Conservation (phyloP, 2,888 invertebrate genomes). For the Pristionchus arcanus region DNA sequence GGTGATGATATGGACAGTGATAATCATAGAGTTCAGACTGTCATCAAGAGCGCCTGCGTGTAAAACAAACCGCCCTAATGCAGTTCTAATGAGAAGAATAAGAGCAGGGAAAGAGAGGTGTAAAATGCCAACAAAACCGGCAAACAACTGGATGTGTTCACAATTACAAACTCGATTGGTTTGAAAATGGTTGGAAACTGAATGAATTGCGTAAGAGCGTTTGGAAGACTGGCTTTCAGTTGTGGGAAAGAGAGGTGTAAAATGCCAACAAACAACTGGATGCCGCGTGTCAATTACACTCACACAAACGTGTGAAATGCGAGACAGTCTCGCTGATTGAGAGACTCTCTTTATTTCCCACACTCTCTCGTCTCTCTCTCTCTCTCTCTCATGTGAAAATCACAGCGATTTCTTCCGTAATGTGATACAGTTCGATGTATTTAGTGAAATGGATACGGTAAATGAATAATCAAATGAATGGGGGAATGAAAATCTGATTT, state of each 20-base stretch:
- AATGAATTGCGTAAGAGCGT: too few relatives aligned
- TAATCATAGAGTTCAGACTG: too few relatives aligned
- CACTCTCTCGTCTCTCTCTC: too few relatives aligned
- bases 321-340: background rate
- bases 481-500: too few relatives aligned
- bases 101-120: background rate
- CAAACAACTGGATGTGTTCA: background rate
- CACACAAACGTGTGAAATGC: background rate
- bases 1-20: too few relatives aligned
- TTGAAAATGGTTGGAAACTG: too few relatives aligned
- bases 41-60: too few relatives aligned
- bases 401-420: background rate
- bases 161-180: too few relatives aligned
- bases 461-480: background rate
- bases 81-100: background rate
- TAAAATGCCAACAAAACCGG: constrained; percentile 1
- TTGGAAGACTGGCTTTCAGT: too few relatives aligned
- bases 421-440: background rate
- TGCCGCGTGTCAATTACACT: background rate
- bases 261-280: constrained; percentile 4
- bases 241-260: constrained; percentile 7
- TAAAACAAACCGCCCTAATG: too few relatives aligned
- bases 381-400: too few relatives aligned
- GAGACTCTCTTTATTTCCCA: background rate
- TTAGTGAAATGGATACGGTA: background rate